These are phyloP conservation scores for Nasonia longicornis DNA, from an alignment of 1,140 invertebrate genomes.

Conservation along the genomic window DNA sequence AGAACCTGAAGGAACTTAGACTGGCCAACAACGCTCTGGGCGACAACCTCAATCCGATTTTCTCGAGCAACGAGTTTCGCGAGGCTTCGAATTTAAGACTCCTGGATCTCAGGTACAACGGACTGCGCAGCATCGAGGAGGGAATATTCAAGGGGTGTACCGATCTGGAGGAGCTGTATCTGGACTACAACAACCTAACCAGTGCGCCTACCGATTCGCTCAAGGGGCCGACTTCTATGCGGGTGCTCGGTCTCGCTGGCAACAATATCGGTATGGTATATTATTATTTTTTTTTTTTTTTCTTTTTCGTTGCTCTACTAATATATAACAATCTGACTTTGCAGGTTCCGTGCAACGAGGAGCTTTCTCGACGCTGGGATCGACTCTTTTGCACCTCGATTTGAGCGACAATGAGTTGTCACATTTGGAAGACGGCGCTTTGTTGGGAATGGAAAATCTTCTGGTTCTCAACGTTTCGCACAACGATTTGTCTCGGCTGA, in stretches of 20 bases:
- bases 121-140: constrained; percentile 84
- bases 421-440: constrained; percentile 79
- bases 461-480: constrained; percentile 78
- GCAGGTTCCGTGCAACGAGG: constrained; percentile 75
- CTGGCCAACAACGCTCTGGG: constrained; percentile 86
- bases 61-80: constrained; percentile 86
- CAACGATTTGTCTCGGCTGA: constrained; percentile 82
- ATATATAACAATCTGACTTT: constrained; percentile 51
- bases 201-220: constrained; percentile 81
- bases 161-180: constrained; percentile 82
- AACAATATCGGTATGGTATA: constrained; percentile 81
- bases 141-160: constrained; percentile 86
- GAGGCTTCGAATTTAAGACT: constrained; percentile 78
- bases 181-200: constrained; percentile 83
- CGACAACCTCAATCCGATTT: constrained; percentile 90
- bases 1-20: constrained; percentile 77
- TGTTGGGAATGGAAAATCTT: constrained; percentile 76
- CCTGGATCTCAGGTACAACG: constrained; percentile 84
- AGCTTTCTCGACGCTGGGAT: constrained; percentile 74
- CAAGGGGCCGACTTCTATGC: constrained; percentile 80
- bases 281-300: neutral
- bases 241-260: constrained; percentile 78
- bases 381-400: constrained; percentile 78
- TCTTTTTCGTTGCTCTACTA: too few relatives aligned
- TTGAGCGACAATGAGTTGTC: constrained; percentile 82